Conservation (phyloP, 2,113 vertebrate species). For the Aythya baeri region DNA sequence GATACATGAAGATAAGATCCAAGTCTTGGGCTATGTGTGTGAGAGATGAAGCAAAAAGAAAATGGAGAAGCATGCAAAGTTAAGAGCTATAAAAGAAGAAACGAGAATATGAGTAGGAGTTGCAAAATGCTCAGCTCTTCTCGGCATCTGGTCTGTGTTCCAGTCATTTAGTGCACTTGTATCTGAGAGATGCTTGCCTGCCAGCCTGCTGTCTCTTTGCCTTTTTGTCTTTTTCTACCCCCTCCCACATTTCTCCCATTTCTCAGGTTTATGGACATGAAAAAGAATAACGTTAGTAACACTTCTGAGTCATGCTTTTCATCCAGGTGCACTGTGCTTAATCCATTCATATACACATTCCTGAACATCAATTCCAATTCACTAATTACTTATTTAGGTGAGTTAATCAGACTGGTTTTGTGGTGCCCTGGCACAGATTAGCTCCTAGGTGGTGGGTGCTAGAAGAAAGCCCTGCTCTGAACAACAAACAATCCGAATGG, state of each 20-base stretch:
- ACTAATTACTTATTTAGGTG: not conserved
- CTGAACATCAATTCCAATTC: not conserved
- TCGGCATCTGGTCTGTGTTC: not conserved
- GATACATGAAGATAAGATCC: not conserved
- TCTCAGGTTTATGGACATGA: slow-evolving; percentile 2
- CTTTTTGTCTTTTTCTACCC: slow-evolving; percentile 18
- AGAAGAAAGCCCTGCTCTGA: not conserved
- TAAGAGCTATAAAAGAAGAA: slow-evolving; percentile 23
- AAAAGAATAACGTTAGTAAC: slow-evolving; percentile 6
- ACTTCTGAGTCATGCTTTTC: not conserved
- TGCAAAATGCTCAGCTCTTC: slow-evolving; percentile 31
- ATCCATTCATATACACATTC: not conserved
- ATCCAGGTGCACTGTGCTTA: not conserved
- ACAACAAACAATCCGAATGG: not conserved
- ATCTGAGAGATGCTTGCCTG: not conserved
- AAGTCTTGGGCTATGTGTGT: not conserved
- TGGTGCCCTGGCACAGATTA: not conserved
- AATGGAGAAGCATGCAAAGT: not conserved
- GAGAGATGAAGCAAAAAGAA: slow-evolving; percentile 28
- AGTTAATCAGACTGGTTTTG: not conserved
- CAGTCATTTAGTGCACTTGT: not conserved
- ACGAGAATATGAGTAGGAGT: slow-evolving; percentile 18
- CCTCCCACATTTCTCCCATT: not conserved
- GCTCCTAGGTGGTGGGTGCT: not conserved
- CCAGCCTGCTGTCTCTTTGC: slow-evolving; percentile 14